Percentiles rank a stretch among this genome's conserved stretches.
These are phyloP conservation scores for Stegana nigrithorax DNA, from an alignment of 2,888 invertebrate species.

Conservation along the genomic window DNA sequence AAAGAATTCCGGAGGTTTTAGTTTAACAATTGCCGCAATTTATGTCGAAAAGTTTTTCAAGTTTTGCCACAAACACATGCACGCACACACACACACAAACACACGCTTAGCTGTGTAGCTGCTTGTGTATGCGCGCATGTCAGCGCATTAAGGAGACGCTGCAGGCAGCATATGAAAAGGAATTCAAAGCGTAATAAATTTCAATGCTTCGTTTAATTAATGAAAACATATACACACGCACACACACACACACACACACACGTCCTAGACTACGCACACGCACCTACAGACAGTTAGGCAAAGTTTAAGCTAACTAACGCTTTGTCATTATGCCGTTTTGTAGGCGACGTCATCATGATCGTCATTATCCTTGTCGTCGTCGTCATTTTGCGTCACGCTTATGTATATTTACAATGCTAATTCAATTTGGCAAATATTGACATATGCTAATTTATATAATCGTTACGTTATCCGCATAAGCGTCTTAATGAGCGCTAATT, in stretches of 20 bases:
- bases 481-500: constrained; percentile 43
- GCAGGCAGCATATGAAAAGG: background rate
- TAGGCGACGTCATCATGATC: constrained; percentile 29
- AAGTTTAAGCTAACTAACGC: constrained; percentile 10
- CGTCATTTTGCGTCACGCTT: background rate
- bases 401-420: constrained; percentile 37
- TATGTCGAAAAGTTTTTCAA: constrained; percentile 53
- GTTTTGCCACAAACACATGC: too few relatives aligned
- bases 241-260: background rate
- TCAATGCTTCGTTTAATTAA: constrained; percentile 61
- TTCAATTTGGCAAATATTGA: constrained; percentile 63
- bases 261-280: background rate
- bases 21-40: constrained; percentile 62
- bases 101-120: constrained; percentile 9
- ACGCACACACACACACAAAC: constrained; percentile 18
- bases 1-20: constrained; percentile 41
- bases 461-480: constrained; percentile 47
- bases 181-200: constrained; percentile 51
- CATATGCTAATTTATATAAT: constrained; percentile 61
- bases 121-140: constrained; percentile 11
- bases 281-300: background rate
- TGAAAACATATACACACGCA: constrained; percentile 35
- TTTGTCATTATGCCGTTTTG: constrained; percentile 10
- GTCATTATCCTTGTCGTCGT: background rate
- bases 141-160: background rate